Conservation (phyloP, 2,888 invertebrate species). For the Tromatobia lineatoria region DNA sequence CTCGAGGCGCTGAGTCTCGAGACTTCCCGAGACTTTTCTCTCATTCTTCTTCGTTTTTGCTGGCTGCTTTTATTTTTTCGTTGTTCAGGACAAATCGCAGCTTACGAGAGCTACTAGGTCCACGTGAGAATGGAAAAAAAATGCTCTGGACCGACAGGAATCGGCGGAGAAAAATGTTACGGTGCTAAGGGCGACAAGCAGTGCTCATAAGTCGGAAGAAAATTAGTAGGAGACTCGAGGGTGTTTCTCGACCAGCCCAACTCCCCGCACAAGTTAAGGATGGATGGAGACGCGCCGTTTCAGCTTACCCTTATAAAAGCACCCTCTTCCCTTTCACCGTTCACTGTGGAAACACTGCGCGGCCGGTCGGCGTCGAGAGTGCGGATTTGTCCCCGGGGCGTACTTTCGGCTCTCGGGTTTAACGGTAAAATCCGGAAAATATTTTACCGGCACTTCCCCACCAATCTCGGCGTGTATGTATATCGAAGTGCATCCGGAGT, state of each 20-base stretch:
- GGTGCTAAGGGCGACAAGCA: slow-evolving; percentile 29
- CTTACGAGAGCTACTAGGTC: slow-evolving; percentile 13
- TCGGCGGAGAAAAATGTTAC: slow-evolving; percentile 13
- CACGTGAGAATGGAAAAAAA: slow-evolving; percentile 21
- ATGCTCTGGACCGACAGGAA: slow-evolving; percentile 54
- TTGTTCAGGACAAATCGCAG: slow-evolving; percentile 22
- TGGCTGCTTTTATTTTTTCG: background rate
- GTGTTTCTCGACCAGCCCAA: slow-evolving; percentile 53
- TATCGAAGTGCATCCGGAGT: slow-evolving; percentile 38
- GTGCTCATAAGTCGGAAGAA: slow-evolving; percentile 69
- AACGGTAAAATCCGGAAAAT: slow-evolving; percentile 76
- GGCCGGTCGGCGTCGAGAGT: slow-evolving; percentile 75
- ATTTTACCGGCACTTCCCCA: slow-evolving; percentile 47
- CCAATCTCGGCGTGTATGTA: slow-evolving; percentile 45
- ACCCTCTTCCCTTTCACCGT: background rate
- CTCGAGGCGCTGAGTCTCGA: slow-evolving; percentile 23
- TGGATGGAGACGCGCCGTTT: slow-evolving; percentile 57
- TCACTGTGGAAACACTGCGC: slow-evolving; percentile 68
- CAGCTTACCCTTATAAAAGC: slow-evolving; percentile 63
- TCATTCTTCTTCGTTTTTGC: slow-evolving; percentile 45
- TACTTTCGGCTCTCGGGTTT: slow-evolving; percentile 74
- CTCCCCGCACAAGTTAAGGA: slow-evolving; percentile 23
- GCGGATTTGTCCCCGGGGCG: slow-evolving; percentile 83
- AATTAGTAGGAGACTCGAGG: slow-evolving; percentile 73
- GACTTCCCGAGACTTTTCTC: slow-evolving; percentile 4